Conservation (phyloP, 1,140 invertebrate genomes). For the Himalopsyche phryganea region DNA sequence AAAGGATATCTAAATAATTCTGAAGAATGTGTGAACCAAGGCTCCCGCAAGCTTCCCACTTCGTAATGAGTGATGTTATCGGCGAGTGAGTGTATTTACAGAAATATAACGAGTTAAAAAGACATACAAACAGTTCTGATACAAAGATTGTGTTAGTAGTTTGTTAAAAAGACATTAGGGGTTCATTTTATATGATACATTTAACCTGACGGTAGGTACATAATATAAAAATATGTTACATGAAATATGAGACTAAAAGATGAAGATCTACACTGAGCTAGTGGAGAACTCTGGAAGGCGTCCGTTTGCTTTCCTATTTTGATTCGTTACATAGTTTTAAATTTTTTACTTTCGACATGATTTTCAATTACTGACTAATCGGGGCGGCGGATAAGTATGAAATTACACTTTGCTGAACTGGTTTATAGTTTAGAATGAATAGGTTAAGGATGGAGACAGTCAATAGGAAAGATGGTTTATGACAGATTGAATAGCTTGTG, state of each 20-base stretch:
- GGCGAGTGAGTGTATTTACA: slow-evolving; percentile 1
- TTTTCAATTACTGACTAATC: too few relatives aligned
- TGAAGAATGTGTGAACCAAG: background rate
- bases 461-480: background rate
- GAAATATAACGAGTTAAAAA: background rate
- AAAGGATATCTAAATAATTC: background rate
- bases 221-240: slow-evolving; percentile 11
- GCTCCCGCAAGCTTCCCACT: slow-evolving; percentile 4
- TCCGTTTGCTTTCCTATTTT: slow-evolving; percentile 13
- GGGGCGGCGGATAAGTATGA: too few relatives aligned
- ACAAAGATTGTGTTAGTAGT: background rate
- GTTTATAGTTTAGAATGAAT: too few relatives aligned
- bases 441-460: too few relatives aligned
- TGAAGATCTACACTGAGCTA: slow-evolving; percentile 14
- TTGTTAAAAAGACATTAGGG: background rate
- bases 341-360: too few relatives aligned
- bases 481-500: background rate
- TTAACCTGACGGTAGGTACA: too few relatives aligned
- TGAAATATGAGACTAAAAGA: slow-evolving; percentile 20
- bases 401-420: too few relatives aligned
- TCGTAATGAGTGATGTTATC: background rate
- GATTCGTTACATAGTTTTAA: too few relatives aligned
- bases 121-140: background rate
- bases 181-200: too few relatives aligned
- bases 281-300: slow-evolving; percentile 56